phyloP scores from a whole-genome alignment of 2,888 invertebrate species.

The Argyresthia goedartella region DNA sequence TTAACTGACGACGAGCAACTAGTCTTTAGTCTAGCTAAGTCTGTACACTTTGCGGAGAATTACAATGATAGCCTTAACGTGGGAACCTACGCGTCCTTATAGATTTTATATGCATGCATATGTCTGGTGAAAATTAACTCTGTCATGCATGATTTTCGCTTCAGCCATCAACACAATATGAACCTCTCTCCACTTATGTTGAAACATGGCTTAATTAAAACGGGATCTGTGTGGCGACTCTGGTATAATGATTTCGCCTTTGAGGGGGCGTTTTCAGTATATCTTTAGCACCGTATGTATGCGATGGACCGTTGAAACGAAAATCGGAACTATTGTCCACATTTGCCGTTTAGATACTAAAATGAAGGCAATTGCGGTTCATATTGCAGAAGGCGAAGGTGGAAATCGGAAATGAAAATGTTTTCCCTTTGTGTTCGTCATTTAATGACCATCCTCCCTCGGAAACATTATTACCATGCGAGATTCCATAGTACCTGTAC shows the following conservation, averaged over 20 bases:
- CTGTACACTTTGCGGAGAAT: too few relatives aligned
- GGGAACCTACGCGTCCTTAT: too few relatives aligned
- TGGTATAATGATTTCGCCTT: not conserved
- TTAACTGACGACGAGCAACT: too few relatives aligned
- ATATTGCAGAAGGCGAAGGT: too few relatives aligned
- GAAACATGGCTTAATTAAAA: constrained; percentile 2
- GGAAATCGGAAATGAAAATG: too few relatives aligned
- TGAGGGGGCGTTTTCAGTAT: not conserved
- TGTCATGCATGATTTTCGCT: not conserved
- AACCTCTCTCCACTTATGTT: not conserved
- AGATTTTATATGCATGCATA: too few relatives aligned
- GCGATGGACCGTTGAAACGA: constrained; percentile 16
- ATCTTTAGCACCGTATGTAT: not conserved
- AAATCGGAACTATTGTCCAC: constrained; percentile 28
- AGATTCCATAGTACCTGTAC: too few relatives aligned
- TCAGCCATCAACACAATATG: not conserved
- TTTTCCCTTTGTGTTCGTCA: too few relatives aligned
- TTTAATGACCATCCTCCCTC: too few relatives aligned
- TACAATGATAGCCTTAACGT: too few relatives aligned
- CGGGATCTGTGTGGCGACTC: not conserved
- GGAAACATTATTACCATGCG: too few relatives aligned
- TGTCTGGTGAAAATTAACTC: not conserved
- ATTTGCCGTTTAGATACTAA: constrained; percentile 1
- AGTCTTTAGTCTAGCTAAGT: too few relatives aligned
- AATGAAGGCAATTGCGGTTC: not conserved